Percentiles rank a stretch among this genome's conserved stretches.
Conservation (phyloP, 2,888 invertebrate genomes). For the Eurois occulta region DNA sequence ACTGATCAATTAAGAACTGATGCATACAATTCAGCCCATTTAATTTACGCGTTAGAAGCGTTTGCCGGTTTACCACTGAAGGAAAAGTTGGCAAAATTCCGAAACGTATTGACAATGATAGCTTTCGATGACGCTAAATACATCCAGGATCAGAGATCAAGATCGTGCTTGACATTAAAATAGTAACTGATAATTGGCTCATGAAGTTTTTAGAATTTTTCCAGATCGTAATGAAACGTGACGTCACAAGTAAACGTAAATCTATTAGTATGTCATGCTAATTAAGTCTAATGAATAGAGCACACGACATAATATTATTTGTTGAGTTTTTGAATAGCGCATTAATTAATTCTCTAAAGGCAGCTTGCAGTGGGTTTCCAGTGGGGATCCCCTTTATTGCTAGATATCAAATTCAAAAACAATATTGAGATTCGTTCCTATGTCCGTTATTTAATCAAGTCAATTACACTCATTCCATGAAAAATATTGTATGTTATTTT, state of each 20-base stretch:
- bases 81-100: neutral
- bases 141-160: slow-evolving; percentile 41
- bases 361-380: neutral
- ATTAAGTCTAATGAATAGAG: neutral
- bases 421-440: neutral
- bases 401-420: neutral
- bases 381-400: neutral
- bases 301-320: neutral
- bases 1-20: neutral
- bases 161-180: slow-evolving; percentile 32
- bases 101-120: neutral
- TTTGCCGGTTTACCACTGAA: neutral
- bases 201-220: neutral
- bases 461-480: neutral
- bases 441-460: neutral
- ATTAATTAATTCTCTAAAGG: neutral
- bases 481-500: neutral
- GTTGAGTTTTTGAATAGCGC: neutral
- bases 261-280: neutral
- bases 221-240: neutral
- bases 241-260: neutral
- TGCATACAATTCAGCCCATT: neutral
- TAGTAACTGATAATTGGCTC: slow-evolving; percentile 10
- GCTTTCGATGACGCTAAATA: neutral
- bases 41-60: neutral